Evolutionary conservation across 2,113 vertebrate genomes (phyloP), one percentile per base, ranked within the genome.

Genomic region (Baryphthengus martii): DNA sequence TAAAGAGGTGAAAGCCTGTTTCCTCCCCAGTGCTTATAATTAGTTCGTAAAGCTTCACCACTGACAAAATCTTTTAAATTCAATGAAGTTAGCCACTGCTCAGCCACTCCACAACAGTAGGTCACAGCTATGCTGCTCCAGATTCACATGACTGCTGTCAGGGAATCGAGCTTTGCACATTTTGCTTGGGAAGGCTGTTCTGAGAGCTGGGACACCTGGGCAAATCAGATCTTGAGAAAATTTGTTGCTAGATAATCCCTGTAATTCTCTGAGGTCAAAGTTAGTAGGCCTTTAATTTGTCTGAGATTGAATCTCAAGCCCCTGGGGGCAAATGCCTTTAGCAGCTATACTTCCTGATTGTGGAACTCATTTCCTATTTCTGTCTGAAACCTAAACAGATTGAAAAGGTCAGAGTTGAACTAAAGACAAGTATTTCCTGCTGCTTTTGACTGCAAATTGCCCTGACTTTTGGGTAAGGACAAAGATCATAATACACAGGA

Each of bases 291-390:
- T 93, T 94, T 78, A 93, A 84, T 95, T 96, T 95, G 92, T 92
- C 92, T 96, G 82, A 93, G 85, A 93, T 92, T 92, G 76, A 95
- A 89, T 68, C 63, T 96, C 79, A 78, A 72, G 49, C 61, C 88
- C 49, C 85, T 89, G 31, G 83, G 88, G 86, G 52, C 68, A 53
- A 63, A 92, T 96, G 92, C 90, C 90, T 97, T 96, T 90, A 96
- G 88, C 92, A 92, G 90, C 94, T 96, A 95, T 93, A 75, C 92
- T 96, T 97, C 95, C 93, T 95, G 96, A 96, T 94, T 88, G 92
- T 93, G 70, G 80, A 89, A 94, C 79, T 97, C 90, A 88, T 96
- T 97, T 96, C 96, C 95, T 96, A 93, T 94, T 92, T 97, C 89
- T 96, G 76, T 94, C 92, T 96, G 85, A 95, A 96, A 94, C 79